Conservation (phyloP, 2,113 vertebrate genomes). For the Chaetorhynchus papuensis region DNA sequence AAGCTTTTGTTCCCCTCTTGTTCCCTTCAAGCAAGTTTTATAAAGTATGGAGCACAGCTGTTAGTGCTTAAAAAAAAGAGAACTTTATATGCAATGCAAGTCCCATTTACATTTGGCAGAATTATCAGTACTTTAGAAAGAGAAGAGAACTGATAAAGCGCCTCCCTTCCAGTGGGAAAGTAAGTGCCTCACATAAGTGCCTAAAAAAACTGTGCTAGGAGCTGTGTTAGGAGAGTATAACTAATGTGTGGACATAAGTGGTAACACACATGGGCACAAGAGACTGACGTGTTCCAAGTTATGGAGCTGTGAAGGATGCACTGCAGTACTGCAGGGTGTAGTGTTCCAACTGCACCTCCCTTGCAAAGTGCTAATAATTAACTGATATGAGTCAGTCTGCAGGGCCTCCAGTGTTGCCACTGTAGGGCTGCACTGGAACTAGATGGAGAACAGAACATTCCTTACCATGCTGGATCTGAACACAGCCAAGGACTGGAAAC, state of each 20-base stretch:
- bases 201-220: neutral
- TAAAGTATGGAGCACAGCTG: neutral
- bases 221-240: neutral
- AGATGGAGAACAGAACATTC: neutral
- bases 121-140: neutral
- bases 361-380: neutral
- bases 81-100: neutral
- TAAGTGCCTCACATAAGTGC: neutral
- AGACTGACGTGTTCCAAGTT: neutral
- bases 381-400: neutral
- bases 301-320: neutral
- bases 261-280: neutral
- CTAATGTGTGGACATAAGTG: neutral
- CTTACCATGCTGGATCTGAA: neutral
- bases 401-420: conserved; percentile 1
- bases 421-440: neutral
- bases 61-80: neutral
- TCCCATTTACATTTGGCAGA: neutral
- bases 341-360: neutral
- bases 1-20: neutral
- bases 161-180: neutral
- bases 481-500: neutral
- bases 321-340: neutral
- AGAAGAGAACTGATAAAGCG: neutral
- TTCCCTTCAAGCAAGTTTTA: neutral